Base-by-base conservation (phyloP, 2,113 vertebrate genomes). In the Cnemophilus loriae region DNA sequence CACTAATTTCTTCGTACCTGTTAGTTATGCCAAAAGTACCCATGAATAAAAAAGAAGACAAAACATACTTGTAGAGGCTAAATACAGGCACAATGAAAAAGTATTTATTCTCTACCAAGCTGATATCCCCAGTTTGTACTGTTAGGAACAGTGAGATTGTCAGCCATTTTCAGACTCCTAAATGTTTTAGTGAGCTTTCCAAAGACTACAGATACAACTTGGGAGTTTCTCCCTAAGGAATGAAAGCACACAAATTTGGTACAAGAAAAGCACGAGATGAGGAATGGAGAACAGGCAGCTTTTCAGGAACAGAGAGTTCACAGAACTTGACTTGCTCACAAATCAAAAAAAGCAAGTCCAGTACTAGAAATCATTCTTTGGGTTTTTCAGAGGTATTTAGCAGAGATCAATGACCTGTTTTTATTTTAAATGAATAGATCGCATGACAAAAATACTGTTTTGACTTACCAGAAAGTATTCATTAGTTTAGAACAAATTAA, bases 151-250 rank as follows among this genome's bases (percentile, higher is more conserved):
- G 26, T 85, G 64, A 93, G 61, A 64, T 0, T 80, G 32, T 26
- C 64, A 74, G 39, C 52, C 15, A 67, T 70, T 91, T 76, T 69
- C 52, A 91, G 41, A 30, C 28, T 84, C 42, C 37, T 73, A 37
- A 83, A 74, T 94, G 87, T 91, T 97, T 96, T 23, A 91, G 50
- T 69, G 26, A 73, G 35, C 35, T 85, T 96, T 85, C 61, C 81
- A 70, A 80, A 85, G 50, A 28, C 59, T 63, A 69, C 22, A 70
- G 56, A n/a, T 59, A 57, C 33, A 89, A 57, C 35, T 37, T 56
- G 50, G 41, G 50, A 90, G 47, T 47, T 57, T 71, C 75, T 90
- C 91, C 79, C 91, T 5, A 27, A 85, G 79, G 67, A 93, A 69
- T 7, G 15, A 57, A 60, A 79, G 85, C n/a, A 73, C 70, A 91